Conservation (phyloP, 2,113 vertebrate genomes). For the Columbina picui region DNA sequence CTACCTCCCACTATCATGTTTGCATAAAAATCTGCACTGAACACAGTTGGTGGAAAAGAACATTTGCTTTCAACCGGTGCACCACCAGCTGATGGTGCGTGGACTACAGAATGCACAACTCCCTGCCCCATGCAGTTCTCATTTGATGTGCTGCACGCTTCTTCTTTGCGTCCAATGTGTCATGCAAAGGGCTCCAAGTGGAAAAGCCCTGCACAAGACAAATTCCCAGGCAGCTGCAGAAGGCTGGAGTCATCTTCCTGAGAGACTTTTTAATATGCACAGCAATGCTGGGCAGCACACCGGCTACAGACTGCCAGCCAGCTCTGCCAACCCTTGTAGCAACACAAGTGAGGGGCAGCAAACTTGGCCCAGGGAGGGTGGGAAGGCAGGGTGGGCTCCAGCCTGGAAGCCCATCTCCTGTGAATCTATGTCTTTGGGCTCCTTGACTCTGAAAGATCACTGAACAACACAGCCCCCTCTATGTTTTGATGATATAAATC, state of each 20-base stretch:
- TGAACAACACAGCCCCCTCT: slow-evolving; percentile 45
- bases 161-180: neutral
- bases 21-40: neutral
- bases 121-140: neutral
- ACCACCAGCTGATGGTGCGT: neutral
- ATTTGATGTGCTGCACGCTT: fast-evolving
- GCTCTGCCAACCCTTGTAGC: neutral
- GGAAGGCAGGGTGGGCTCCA: slow-evolving; percentile 9
- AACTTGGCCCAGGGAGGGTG: neutral
- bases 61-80: neutral
- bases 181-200: neutral
- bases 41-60: neutral
- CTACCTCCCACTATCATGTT: neutral
- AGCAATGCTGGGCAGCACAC: neutral
- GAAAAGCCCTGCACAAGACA: neutral
- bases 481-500: slow-evolving; percentile 48
- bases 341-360: neutral
- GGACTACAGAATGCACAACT: neutral
- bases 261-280: slow-evolving; percentile 11
- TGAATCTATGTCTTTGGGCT: neutral
- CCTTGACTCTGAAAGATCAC: neutral
- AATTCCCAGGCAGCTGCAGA: slow-evolving; percentile 3
- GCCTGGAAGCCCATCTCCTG: neutral
- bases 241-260: neutral
- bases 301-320: neutral